A percentile compares a stretch with the other conserved stretches of the same genome.
Conservation (phyloP, 2,888 invertebrate species). For the Tricholauxania praeusta region DNA sequence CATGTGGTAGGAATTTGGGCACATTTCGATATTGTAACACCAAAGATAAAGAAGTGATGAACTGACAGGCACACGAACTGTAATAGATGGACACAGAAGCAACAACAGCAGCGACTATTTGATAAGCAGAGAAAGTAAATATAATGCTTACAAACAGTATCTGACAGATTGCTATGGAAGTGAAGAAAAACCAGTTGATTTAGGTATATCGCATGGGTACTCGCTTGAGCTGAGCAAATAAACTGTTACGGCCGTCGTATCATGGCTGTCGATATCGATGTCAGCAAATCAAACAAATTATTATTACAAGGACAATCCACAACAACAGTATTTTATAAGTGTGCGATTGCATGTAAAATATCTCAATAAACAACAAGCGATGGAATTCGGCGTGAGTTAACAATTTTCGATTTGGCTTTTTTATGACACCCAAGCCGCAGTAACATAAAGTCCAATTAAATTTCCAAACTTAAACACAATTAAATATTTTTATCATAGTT, state of each 20-base stretch:
- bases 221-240: constrained; percentile 5
- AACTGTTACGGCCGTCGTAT: background rate
- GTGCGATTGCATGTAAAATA: background rate
- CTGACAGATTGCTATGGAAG: background rate
- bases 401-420: too few species aligned
- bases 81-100: background rate
- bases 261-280: constrained; percentile 12
- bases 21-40: background rate
- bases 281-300: constrained; percentile 21
- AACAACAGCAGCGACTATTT: too few species aligned
- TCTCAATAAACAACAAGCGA: background rate
- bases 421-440: too few species aligned
- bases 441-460: too few species aligned
- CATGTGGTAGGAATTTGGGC: background rate
- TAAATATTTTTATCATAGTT: too few species aligned
- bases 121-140: too few species aligned
- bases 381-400: too few species aligned
- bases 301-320: background rate
- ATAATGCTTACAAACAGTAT: too few species aligned
- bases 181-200: background rate
- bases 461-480: too few species aligned
- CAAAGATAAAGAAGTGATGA: background rate
- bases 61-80: background rate
- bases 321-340: background rate
- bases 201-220: constrained; percentile 10